Percentiles rank a stretch among this genome's conserved stretches.
Conservation (phyloP, 2,888 invertebrate species). For the Pyralis farinalis region DNA sequence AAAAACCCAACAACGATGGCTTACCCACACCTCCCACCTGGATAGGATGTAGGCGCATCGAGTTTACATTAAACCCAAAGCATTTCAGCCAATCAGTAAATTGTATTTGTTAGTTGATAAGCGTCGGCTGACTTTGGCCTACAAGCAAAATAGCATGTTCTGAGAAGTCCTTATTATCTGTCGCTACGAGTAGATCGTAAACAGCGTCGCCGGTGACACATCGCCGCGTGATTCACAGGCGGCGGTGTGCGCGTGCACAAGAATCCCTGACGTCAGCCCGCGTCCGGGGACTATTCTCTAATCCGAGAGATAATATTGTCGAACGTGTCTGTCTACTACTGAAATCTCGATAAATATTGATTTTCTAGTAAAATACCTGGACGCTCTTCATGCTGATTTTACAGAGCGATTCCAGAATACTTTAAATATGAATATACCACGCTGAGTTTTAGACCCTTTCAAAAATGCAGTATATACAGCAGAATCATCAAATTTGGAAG, state of each 20-base stretch:
- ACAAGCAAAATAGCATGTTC: conserved; percentile 39
- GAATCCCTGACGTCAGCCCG: conserved; percentile 67
- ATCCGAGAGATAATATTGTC: conserved; percentile 20
- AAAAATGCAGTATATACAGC: too few species aligned
- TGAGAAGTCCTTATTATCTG: conserved; percentile 44
- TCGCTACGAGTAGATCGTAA: conserved; percentile 39
- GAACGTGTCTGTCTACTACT: too few species aligned
- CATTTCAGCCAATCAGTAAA: neutral
- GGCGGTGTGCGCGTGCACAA: conserved; percentile 52
- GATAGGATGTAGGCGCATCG: too few species aligned
- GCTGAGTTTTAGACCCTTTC: too few species aligned
- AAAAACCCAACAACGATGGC: too few species aligned
- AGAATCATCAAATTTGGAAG: too few species aligned
- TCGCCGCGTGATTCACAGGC: conserved; percentile 64
- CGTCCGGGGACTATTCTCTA: conserved; percentile 56
- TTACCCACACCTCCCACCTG: too few species aligned
- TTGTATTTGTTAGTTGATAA: conserved; percentile 17
- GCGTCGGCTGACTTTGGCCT: conserved; percentile 13
- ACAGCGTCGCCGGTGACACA: conserved; percentile 59
- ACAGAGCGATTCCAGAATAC: too few species aligned
- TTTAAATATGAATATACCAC: too few species aligned
- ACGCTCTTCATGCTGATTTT: too few species aligned
- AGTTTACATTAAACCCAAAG: neutral
- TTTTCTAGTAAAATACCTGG: too few species aligned
- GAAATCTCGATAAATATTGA: too few species aligned